phyloP scores from a whole-genome alignment of 2,888 invertebrate genomes.

The Drosophila subsilvestris region DNA sequence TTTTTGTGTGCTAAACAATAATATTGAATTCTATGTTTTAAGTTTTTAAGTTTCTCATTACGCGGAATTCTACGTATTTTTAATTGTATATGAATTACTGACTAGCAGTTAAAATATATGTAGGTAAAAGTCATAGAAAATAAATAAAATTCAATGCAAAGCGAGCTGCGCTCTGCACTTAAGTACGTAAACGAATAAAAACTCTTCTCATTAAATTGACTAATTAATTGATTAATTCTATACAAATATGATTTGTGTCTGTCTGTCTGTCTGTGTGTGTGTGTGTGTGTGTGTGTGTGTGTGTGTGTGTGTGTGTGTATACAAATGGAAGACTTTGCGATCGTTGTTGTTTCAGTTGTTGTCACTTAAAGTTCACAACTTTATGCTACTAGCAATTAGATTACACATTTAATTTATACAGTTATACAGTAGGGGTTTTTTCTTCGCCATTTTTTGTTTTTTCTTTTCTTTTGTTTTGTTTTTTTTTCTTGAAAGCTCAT shows the following conservation, averaged over 20 bases:
- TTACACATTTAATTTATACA: constrained; percentile 45
- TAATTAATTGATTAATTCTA: constrained; percentile 51
- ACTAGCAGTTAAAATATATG: constrained; percentile 76
- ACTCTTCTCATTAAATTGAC: constrained; percentile 64
- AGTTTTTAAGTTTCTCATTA: constrained; percentile 38
- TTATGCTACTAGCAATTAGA: constrained; percentile 61
- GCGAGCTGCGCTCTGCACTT: constrained; percentile 51
- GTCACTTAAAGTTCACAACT: constrained; percentile 67
- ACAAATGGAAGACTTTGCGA: constrained; percentile 80
- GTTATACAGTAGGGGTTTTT: constrained; percentile 18
- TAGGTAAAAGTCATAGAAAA: constrained; percentile 62
- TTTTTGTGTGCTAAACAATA: constrained; percentile 48
- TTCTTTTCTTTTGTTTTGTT: constrained; percentile 9
- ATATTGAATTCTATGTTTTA: constrained; percentile 54
- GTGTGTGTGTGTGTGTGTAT: constrained; percentile 38
- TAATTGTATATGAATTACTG: constrained; percentile 62
- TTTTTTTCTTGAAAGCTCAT: constrained; percentile 68
- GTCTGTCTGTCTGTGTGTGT: background rate
- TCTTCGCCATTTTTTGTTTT: constrained; percentile 34
- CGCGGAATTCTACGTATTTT: constrained; percentile 42
- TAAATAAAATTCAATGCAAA: constrained; percentile 65
- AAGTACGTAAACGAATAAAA: constrained; percentile 63
- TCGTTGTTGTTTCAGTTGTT: constrained; percentile 60
- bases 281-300: background rate
- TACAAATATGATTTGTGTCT: constrained; percentile 35